Conservation (phyloP, 1,140 invertebrate genomes). For the Achroia grisella region DNA sequence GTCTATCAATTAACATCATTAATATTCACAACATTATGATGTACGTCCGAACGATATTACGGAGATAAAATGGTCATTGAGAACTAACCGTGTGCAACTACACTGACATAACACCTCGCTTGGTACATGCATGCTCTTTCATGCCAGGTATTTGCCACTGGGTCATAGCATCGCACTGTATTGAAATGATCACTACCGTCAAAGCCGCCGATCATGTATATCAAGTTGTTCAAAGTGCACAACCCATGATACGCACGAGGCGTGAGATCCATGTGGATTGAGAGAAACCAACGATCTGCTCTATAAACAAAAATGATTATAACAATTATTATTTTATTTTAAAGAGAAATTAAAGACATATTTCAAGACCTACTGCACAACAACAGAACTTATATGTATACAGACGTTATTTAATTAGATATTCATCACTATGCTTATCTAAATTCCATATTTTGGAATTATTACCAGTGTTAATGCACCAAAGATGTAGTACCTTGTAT, state of each 20-base stretch:
- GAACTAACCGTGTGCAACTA: conserved; percentile 76
- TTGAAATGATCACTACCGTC: conserved; percentile 84
- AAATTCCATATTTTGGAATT: no score
- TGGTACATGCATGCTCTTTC: conserved; percentile 84
- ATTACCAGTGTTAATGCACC: no score
- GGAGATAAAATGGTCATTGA: neutral
- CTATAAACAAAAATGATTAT: conserved; percentile 34
- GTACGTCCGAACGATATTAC: no score
- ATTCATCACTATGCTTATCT: no score
- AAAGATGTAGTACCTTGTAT: conserved; percentile 72
- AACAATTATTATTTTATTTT: neutral
- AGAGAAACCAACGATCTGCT: conserved; percentile 79
- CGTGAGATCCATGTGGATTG: conserved; percentile 75
- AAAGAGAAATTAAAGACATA: no score
- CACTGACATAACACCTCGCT: conserved; percentile 84
- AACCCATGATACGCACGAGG: conserved; percentile 85
- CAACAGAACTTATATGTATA: no score
- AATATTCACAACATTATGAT: no score
- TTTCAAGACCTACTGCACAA: no score
- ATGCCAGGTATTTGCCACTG: conserved; percentile 76
- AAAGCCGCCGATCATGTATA: conserved; percentile 86
- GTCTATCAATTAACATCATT: no score
- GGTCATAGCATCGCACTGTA: conserved; percentile 80
- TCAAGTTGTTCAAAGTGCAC: conserved; percentile 77
- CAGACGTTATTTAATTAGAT: no score